Base-by-base conservation (phyloP, 2,888 invertebrate species). In the Cheilosia scutellata region DNA sequence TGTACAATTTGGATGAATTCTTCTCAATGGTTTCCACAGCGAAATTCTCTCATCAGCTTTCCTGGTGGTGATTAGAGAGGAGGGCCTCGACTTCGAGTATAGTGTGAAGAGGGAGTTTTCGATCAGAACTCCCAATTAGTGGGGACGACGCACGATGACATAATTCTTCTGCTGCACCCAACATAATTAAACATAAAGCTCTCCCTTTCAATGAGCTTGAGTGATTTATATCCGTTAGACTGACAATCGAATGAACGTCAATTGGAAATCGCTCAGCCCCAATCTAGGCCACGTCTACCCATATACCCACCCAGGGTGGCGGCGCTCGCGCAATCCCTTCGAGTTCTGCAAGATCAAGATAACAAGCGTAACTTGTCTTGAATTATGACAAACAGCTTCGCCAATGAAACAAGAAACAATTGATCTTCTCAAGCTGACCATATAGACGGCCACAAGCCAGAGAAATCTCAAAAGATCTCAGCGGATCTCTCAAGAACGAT, bases 321-420 rank as follows among this genome's bases (percentile, higher is more conserved):
- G 58, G 20, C 37, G 49, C 40, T 80, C 51, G 62, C 55, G 70
- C 63, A 76, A 72, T 72, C 66, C 42, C 55, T 60, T 62, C 11
- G 71, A 60, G 76, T 71, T 71, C 42, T 71, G 71, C 55, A 80
- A 76, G 80, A 80, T 72, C 80, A 66, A 76, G 70, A 75, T 74
- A 66, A 0, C 16, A 7, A 20, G 37, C n/a, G 20, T 11, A 16
- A 25, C 71, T 71, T 82, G 82, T 82, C 76, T 82, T 82, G 71
- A 82, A 77, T 77, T 77, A 82, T 82, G 82, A 82, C 76, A 82
- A 82, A 82, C 76, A 82, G 71, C 71, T 65, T 47, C 44, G 60
- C 29, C 33, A 40, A 33, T 63, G 49, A n/a, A 58, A 49, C 33
- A 4, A 7, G 31, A 9, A 44, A 76, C 82, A 76, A 76, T 82